phyloP scores from a whole-genome alignment of 35 echinoderm and acorn worm genomes.

The Diadema setosum region DNA sequence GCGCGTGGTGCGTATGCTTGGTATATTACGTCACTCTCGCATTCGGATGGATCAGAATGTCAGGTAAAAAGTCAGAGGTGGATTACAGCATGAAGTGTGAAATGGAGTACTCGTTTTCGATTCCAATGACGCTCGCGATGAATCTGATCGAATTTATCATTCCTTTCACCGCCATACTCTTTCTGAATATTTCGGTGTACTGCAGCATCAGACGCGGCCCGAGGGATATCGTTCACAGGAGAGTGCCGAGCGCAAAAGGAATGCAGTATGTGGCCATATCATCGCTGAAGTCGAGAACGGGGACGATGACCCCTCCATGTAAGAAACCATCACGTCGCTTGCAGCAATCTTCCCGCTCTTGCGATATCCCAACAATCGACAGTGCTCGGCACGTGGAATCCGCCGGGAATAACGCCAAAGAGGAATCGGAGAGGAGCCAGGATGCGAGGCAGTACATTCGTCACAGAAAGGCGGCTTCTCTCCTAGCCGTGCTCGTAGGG shows the following conservation, averaged over 20 bases:
- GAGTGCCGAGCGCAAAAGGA: background rate
- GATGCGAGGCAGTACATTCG: background rate
- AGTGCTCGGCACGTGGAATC: background rate
- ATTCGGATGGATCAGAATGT: constrained; percentile 20
- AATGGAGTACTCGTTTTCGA: background rate
- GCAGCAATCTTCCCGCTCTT: too few relatives aligned
- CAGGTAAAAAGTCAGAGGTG: background rate
- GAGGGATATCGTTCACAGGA: background rate
- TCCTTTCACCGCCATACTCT: constrained; percentile 31
- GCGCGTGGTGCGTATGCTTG: background rate
- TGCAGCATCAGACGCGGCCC: constrained; percentile 28
- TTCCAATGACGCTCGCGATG: background rate
- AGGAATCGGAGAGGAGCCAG: too few relatives aligned
- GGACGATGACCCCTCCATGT: background rate
- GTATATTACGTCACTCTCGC: background rate
- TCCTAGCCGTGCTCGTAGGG: constrained; percentile 16
- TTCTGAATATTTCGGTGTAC: constrained; percentile 39
- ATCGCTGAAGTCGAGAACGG: background rate
- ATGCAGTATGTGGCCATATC: background rate
- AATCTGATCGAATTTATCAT: constrained; percentile 42
- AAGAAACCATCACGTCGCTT: too few relatives aligned
- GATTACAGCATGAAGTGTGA: constrained; percentile 34
- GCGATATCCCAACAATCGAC: too few relatives aligned
- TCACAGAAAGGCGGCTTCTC: constrained; percentile 52
- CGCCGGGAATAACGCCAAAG: background rate